Percentiles rank a stretch among this genome's conserved stretches.
Conservation (phyloP, 2,113 vertebrate genomes). For the Ia io region DNA sequence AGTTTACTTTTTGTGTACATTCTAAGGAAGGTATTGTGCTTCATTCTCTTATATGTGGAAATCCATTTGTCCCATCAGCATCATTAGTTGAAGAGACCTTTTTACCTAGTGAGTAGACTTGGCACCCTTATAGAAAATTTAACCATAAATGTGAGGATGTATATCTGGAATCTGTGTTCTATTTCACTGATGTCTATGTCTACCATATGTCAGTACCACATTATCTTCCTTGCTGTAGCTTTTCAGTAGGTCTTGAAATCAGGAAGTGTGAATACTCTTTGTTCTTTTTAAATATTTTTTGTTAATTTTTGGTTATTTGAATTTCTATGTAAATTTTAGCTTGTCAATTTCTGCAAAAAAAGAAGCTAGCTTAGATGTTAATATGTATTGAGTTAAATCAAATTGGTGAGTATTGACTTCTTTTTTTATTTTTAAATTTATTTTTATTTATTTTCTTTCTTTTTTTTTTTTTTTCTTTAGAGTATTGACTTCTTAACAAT, state of each 20-base stretch:
- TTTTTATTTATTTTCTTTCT: too few relatives aligned
- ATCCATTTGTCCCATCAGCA: not conserved
- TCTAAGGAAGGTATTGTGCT: not conserved
- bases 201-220: not conserved
- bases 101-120: not conserved
- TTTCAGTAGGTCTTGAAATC: conserved; percentile 17
- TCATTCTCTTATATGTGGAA: not conserved
- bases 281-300: not conserved
- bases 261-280: not conserved
- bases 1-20: not conserved
- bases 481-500: not conserved
- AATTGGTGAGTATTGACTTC: not conserved
- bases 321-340: conserved; percentile 7
- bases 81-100: not conserved
- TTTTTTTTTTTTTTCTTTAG: too few relatives aligned
- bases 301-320: not conserved
- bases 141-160: not conserved
- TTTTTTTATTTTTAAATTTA: too few relatives aligned
- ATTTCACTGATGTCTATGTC: not conserved
- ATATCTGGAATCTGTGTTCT: not conserved
- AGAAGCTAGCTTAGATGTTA: not conserved
- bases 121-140: not conserved
- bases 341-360: not conserved
- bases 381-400: not conserved
- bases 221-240: not conserved